Conservation (phyloP, 64 coral and sea anemone genomes). For the Porites australiensis region DNA sequence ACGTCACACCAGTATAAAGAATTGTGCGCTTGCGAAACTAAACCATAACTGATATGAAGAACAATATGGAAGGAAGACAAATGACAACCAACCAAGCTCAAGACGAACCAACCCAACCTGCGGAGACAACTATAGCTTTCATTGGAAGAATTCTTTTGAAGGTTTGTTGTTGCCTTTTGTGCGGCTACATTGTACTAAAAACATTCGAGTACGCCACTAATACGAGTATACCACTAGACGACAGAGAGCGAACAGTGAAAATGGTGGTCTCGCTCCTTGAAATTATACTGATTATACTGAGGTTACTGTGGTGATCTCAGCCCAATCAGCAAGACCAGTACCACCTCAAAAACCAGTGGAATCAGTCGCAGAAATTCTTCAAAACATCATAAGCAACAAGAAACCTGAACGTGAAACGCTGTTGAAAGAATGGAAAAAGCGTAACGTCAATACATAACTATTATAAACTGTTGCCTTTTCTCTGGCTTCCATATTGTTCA, state of each 20-base stretch:
- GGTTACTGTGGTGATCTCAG: constrained; percentile 42
- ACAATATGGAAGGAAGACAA: constrained; percentile 1
- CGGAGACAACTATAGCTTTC: no score
- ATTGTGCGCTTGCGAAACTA: constrained; percentile 29
- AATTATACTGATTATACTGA: constrained; percentile 62
- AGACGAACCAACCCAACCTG: not conserved
- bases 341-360: constrained; percentile 35
- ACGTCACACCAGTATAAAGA: not conserved
- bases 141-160: no score
- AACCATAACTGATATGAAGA: constrained; percentile 33
- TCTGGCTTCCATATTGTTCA: no score
- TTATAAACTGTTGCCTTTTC: no score
- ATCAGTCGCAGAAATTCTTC: constrained; percentile 49
- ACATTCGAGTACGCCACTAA: not conserved
- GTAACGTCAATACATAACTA: no score
- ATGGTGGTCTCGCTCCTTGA: not conserved
- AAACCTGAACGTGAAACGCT: constrained; percentile 64
- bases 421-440: constrained; percentile 64
- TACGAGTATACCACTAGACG: not conserved
- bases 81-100: constrained; percentile 9
- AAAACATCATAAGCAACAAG: constrained; percentile 23
- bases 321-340: constrained; percentile 3
- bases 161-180: not conserved
- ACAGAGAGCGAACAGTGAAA: constrained; percentile 35
- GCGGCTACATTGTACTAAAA: not conserved